Base-by-base conservation (phyloP, 2,888 invertebrate genomes). In the Spisula subtruncata region DNA sequence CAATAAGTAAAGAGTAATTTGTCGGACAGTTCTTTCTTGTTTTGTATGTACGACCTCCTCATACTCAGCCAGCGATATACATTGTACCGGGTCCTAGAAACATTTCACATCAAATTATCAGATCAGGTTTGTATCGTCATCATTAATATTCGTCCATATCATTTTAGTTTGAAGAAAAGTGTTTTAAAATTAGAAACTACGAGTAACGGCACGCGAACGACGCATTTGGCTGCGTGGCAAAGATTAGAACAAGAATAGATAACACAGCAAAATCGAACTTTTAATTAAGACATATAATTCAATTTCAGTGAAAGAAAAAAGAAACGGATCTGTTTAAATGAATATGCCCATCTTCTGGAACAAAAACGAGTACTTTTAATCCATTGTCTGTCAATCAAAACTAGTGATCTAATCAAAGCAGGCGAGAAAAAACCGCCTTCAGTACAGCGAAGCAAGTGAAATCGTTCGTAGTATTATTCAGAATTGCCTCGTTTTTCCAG, bases 261-360 rank as follows among this genome's bases (percentile, higher is more conserved):
- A 75, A 75, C 18, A 16, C 35, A 18, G 35, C 32, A 75, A 75
- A 35, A 75, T 75, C 18, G 29, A 16, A 75, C 29, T 35, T 75
- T 75, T 75, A 75, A 75, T 75, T 75, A 75, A 75, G 18, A 75
- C 35, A 35, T 75, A 35, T 75, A 75, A 75, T 75, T 75, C 75
- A 75, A 75, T 75, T 75, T 32, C 32, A 35, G 32, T 41, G 18
- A 18, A 81, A 48, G 18, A 18, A 81, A 48, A 48, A 60, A 32
- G 35, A 16, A 75, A 35, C n/a, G 25, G 29, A 32, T 75, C 14
- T 16, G 75, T 75, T 35, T 32, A 75, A 71, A 75, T 75, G 75
- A 75, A 35, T 75, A 35, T 75, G 75, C 29, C 75, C 18, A 75
- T 75, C 75, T 75, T 32, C 32, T 14, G 4, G 16, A 35, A 75